These are phyloP conservation scores for Peromyscus attwateri DNA, from an alignment of 2,797 vertebrate genomes.

Conservation along the genomic window DNA sequence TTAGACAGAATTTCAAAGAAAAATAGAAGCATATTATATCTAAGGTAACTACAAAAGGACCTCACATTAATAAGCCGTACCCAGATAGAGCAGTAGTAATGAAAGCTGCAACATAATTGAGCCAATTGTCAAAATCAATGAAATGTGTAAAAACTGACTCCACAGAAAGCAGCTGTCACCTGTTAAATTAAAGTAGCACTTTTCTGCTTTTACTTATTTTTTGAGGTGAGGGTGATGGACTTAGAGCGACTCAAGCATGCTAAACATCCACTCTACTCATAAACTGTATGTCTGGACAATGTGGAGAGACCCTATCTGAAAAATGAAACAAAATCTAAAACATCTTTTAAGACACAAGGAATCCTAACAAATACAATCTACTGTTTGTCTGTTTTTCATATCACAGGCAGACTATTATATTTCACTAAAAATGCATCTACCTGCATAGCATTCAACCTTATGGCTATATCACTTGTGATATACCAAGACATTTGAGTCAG, in stretches of 20 bases:
- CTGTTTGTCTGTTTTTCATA: not conserved
- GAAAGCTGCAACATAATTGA: not conserved
- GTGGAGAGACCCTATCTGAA: not conserved
- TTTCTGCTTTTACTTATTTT: not conserved
- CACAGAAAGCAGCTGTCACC: not conserved
- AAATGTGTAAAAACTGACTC: not conserved
- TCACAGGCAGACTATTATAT: not conserved
- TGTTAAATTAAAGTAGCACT: not conserved
- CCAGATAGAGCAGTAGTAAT: not conserved
- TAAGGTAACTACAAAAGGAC: not conserved
- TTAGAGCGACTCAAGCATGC: not conserved
- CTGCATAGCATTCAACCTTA: not conserved
- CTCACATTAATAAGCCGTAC: not conserved
- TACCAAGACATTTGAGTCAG: not conserved
- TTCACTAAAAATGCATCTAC: not conserved
- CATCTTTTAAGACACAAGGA: constrained; percentile 9
- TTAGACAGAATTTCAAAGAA: not conserved
- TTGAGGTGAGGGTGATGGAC: not conserved
- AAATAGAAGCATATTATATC: not conserved
- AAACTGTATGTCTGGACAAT: not conserved
- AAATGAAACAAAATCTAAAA: not conserved
- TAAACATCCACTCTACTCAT: not conserved
- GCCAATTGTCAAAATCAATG: not conserved
- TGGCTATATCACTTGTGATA: not conserved
- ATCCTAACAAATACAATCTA: not conserved